Conservation (phyloP, 2,113 vertebrate species). For the Accipiter cooperii region DNA sequence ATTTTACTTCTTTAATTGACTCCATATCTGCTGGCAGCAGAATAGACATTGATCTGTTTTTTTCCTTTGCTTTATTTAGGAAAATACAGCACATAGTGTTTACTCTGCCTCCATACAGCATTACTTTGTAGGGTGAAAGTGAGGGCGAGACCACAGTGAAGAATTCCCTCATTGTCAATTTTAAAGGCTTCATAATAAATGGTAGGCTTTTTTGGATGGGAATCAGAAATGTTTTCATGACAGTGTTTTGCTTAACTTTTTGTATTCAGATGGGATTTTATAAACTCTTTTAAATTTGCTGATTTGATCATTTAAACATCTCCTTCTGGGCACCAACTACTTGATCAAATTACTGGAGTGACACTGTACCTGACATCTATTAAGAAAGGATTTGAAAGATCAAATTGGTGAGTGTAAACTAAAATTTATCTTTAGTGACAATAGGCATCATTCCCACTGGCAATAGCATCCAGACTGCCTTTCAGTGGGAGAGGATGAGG, state of each 20-base stretch:
- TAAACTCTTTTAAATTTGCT: background rate
- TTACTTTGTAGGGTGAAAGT: conserved; percentile 65
- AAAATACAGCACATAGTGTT: conserved; percentile 62
- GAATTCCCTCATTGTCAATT: conserved; percentile 68
- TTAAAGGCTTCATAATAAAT: conserved; percentile 61
- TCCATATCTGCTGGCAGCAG: conserved; percentile 64
- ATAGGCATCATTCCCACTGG: background rate
- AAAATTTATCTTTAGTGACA: background rate
- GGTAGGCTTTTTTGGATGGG: conserved; percentile 47
- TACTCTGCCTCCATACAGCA: conserved; percentile 65
- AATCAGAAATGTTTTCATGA: conserved; percentile 60
- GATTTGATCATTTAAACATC: background rate
- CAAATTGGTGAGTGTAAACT: background rate
- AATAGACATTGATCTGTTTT: conserved; percentile 56
- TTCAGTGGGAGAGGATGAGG: background rate
- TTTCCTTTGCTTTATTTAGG: conserved; percentile 63
- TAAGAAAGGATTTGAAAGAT: background rate
- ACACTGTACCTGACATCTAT: background rate
- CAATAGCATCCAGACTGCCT: background rate
- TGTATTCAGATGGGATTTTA: conserved; percentile 45
- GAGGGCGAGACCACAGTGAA: conserved; percentile 67
- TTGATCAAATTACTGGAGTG: background rate
- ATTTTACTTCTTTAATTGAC: conserved; percentile 67
- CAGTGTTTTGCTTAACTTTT: conserved; percentile 58
- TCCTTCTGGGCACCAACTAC: background rate